phyloP scores from a whole-genome alignment of 1,140 invertebrate species.

The Pogonognathellus flavescens region DNA sequence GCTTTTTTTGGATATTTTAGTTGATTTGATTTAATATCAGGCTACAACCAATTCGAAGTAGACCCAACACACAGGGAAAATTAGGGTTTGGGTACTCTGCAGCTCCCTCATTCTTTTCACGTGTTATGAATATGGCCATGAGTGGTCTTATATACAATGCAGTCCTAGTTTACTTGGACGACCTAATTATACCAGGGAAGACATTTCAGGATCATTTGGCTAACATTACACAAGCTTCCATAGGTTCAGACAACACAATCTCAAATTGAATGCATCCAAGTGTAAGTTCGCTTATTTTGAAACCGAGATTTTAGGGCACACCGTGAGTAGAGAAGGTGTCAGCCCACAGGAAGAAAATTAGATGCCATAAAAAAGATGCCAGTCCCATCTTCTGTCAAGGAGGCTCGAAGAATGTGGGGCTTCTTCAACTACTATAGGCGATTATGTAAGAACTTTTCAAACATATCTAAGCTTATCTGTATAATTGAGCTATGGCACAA shows the following conservation, averaged over 20 bases:
- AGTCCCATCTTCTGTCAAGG: constrained; percentile 19
- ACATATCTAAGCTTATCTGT: not conserved
- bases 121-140: constrained; percentile 69
- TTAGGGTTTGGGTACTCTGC: constrained; percentile 67
- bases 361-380: constrained; percentile 33
- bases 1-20: too few relatives aligned
- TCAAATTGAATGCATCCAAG: constrained; percentile 56
- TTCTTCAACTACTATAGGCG: constrained; percentile 21
- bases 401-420: constrained; percentile 17
- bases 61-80: not conserved
- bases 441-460: constrained; percentile 15
- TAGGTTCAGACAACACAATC: constrained; percentile 32
- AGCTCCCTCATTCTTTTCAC: constrained; percentile 68
- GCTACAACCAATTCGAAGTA: constrained; percentile 71
- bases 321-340: constrained; percentile 29
- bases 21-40: constrained; percentile 65
- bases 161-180: constrained; percentile 53
- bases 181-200: not conserved
- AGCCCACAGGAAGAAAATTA: constrained; percentile 25
- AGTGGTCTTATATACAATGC: constrained; percentile 58
- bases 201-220: not conserved
- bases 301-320: constrained; percentile 54
- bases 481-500: constrained; percentile 14
- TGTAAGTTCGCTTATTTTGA: constrained; percentile 44
- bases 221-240: not conserved